Conservation (phyloP, 1,140 invertebrate species). For the Lasioglossum albipes region DNA sequence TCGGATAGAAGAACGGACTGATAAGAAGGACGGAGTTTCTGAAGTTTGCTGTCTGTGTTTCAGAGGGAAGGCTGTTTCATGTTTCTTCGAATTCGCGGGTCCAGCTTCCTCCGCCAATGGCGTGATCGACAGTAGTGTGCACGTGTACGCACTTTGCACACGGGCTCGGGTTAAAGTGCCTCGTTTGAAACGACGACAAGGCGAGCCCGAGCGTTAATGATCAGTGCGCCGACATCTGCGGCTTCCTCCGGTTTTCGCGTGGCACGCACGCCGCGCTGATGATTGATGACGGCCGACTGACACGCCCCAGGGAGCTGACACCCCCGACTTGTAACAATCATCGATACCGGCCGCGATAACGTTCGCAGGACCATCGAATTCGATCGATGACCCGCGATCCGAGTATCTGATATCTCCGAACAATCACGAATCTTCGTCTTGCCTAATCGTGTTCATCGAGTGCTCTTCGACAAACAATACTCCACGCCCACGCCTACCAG, state of each 20-base stretch:
- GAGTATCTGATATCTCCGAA: neutral
- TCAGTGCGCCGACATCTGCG: slow-evolving; percentile 32
- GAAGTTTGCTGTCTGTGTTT: too few relatives aligned
- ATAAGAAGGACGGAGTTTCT: too few relatives aligned
- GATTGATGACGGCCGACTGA: slow-evolving; percentile 51
- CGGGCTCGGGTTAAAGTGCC: slow-evolving; percentile 21
- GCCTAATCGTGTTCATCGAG: too few relatives aligned
- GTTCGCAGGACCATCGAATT: neutral
- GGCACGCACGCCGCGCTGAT: slow-evolving; percentile 38
- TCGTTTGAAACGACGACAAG: neutral
- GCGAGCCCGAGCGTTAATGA: slow-evolving; percentile 45
- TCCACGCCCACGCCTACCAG: too few relatives aligned
- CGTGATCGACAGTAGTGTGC: neutral
- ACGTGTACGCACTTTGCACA: slow-evolving; percentile 40
- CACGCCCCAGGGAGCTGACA: slow-evolving; percentile 34
- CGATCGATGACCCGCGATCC: neutral
- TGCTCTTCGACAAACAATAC: too few relatives aligned
- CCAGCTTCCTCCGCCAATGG: slow-evolving; percentile 4
- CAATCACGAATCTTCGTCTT: too few relatives aligned
- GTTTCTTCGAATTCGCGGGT: neutral
- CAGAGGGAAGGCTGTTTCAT: too few relatives aligned
- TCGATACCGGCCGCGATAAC: slow-evolving; percentile 2
- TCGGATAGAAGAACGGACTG: too few relatives aligned
- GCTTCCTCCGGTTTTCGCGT: slow-evolving; percentile 57
- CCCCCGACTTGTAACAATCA: slow-evolving; percentile 28